Evolutionary conservation across 2,888 invertebrate species (phyloP).

Genomic region (Cloeon dipterum): DNA sequence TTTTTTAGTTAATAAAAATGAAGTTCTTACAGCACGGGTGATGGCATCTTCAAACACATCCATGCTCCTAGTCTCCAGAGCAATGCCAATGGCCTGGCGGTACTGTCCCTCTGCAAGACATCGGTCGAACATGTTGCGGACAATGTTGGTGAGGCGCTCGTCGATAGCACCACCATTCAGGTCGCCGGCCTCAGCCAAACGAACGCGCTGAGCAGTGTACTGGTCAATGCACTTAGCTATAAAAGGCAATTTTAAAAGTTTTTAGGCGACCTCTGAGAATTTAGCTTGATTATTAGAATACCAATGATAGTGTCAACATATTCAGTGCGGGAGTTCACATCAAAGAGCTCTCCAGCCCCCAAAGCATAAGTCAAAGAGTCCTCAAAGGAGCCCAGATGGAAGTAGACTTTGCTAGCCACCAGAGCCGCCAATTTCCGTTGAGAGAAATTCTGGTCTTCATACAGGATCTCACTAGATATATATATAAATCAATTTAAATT

Average conservation of each 20-base stretch:
- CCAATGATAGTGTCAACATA: constrained; percentile 90
- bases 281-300: constrained; percentile 11
- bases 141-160: constrained; percentile 69
- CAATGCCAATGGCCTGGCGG: constrained; percentile 87
- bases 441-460: constrained; percentile 73
- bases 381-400: constrained; percentile 90
- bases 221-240: constrained; percentile 89
- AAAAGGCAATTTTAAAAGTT: constrained; percentile 10
- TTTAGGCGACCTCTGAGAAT: no score
- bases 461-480: constrained; percentile 83
- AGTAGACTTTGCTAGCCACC: constrained; percentile 95
- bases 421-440: constrained; percentile 86
- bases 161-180: constrained; percentile 29
- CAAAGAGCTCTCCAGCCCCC: constrained; percentile 84
- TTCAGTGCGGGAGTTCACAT: constrained; percentile 81
- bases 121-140: constrained; percentile 91
- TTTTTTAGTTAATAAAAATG: background rate
- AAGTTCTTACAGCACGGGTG: constrained; percentile 48
- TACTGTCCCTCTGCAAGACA: constrained; percentile 89
- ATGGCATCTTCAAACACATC: constrained; percentile 89
- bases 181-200: constrained; percentile 36
- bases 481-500: no score
- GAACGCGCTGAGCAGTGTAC: constrained; percentile 66
- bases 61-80: constrained; percentile 89
- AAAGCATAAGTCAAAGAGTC: constrained; percentile 94